These are phyloP conservation scores for Argopecten irradians DNA, from an alignment of 1,140 invertebrate genomes.

Conservation along the genomic window DNA sequence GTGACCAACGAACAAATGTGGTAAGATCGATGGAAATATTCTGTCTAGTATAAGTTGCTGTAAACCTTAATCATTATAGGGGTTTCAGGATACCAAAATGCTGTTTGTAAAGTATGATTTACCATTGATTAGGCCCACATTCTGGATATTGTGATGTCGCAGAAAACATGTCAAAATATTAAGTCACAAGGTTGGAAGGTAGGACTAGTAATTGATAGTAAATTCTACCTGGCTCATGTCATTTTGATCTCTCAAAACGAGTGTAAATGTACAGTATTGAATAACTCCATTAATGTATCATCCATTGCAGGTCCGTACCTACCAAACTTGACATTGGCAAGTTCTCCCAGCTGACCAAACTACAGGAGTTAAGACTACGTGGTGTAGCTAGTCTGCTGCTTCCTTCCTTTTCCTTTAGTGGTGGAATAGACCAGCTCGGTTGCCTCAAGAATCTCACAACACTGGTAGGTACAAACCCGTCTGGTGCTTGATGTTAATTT, in stretches of 20 bases:
- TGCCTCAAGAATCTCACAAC: slow-evolving; percentile 54
- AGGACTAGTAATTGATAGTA: too few species aligned
- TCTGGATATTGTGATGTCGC: too few species aligned
- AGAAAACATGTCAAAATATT: too few species aligned
- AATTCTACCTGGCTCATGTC: too few species aligned
- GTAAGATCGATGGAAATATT: slow-evolving; percentile 47
- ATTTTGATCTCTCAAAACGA: too few species aligned
- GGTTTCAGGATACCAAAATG: too few species aligned
- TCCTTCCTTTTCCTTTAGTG: slow-evolving; percentile 61
- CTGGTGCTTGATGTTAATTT: not conserved
- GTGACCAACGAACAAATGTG: slow-evolving; percentile 55
- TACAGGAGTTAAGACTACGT: slow-evolving; percentile 58
- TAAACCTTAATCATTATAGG: too few species aligned
- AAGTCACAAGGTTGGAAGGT: too few species aligned
- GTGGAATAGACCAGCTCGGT: slow-evolving; percentile 56
- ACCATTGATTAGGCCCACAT: too few species aligned
- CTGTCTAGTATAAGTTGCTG: too few species aligned
- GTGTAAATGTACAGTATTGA: not conserved
- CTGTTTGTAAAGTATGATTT: too few species aligned
- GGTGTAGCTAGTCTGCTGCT: slow-evolving; percentile 57
- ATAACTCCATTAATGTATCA: not conserved
- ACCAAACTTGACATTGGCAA: slow-evolving; percentile 65
- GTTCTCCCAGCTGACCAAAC: slow-evolving; percentile 52
- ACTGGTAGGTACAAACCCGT: slow-evolving; percentile 53
- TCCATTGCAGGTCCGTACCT: slow-evolving; percentile 53